Evolutionary conservation across 2,888 invertebrate genomes (phyloP), one percentile per base, ranked within the genome.

Genomic region (Eupelmus urozonus): DNA sequence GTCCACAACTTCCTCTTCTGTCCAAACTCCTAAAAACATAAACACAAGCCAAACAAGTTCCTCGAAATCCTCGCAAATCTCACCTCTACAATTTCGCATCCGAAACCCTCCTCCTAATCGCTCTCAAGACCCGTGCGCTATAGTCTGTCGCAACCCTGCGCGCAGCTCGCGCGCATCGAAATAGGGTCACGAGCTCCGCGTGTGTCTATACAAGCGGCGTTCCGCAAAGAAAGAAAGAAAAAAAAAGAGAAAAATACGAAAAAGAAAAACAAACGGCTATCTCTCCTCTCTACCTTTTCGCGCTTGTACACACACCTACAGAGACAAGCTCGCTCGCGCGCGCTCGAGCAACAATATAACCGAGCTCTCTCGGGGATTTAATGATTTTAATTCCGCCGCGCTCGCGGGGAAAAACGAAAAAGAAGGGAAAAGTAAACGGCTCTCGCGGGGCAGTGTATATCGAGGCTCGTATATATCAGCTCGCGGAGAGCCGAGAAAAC

Each of bases 321-420:
- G 9, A 40, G 3, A 34, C 34, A 29, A 11, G 4, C 40, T 34
- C 18, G 62, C 9, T 7, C 11, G 62, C 40, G 60, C 57, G 57
- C 9, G 34, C 34, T 45, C 13, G 16, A 45, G 45, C 25, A 27
- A 42, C 42, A 69, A 57, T 7, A 16, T 34, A n/a, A 40, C 55
- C 40, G 23, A 18, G 25, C 27, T 4, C 57, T 40, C 25, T 9
- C 29, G 4, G 11, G 42, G 18, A 5, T 57, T 13, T 69, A 69
- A 62, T 69, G 70, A 70, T 76, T 55, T 55, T 55, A 70, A 76
- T 59, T 62, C 62, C 53, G 45, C 40, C 29, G 70, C 29, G 51
- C 0, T 13, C 34, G 42, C 25, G 53, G 69, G 13, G 16, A 45
- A 16, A 45, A 23, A 62, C 29, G 57, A 60, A 57, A 71, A 71